These are phyloP conservation scores for Brachylomia viminalis DNA, from an alignment of 2,888 invertebrate genomes.

Conservation along the genomic window DNA sequence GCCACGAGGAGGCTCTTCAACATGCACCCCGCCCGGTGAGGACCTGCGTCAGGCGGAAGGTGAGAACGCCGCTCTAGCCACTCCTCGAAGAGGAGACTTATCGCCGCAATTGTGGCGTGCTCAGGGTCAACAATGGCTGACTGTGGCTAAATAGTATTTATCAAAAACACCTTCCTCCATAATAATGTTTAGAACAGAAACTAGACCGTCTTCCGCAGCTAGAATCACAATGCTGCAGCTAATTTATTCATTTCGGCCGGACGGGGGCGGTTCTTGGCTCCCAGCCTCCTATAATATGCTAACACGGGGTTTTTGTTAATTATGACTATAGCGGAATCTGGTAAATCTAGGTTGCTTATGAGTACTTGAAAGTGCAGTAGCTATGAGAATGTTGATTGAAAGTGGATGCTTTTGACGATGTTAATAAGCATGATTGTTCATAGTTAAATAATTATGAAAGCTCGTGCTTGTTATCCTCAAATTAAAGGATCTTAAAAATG, in stretches of 20 bases:
- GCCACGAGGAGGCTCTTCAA: too few species aligned
- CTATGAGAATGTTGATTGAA: neutral
- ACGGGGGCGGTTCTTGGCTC: constrained; percentile 32
- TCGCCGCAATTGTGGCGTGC: too few species aligned
- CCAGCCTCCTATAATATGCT: constrained; percentile 34
- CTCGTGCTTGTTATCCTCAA: too few species aligned
- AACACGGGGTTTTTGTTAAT: constrained; percentile 32
- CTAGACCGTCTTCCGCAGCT: constrained; percentile 3
- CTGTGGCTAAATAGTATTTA: neutral
- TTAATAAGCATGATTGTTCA: too few species aligned
- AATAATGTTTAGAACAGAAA: constrained; percentile 11
- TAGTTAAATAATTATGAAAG: too few species aligned
- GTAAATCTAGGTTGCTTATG: neutral
- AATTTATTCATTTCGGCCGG: constrained; percentile 53
- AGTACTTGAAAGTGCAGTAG: neutral
- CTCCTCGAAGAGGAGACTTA: too few species aligned
- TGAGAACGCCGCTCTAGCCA: too few species aligned
- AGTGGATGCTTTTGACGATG: neutral
- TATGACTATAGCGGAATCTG: neutral
- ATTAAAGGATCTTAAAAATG: neutral
- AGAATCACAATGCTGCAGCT: constrained; percentile 34
- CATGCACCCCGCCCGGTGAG: too few species aligned
- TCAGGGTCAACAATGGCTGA: neutral
- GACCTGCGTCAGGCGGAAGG: too few species aligned
- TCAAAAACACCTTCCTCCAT: neutral